Conservation (phyloP, 1,140 invertebrate genomes). For the Nylanderia fulva region DNA sequence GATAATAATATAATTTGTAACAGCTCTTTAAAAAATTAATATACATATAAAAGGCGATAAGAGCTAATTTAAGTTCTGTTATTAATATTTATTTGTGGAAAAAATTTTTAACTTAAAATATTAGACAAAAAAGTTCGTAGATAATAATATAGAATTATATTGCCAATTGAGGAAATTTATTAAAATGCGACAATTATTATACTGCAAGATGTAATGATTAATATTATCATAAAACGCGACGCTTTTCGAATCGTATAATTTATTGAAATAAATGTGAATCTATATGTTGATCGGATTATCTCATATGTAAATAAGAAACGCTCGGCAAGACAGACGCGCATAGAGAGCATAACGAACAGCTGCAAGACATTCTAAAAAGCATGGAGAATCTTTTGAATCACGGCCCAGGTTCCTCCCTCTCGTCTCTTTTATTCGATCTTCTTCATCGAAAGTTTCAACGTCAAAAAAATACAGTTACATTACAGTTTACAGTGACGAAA, state of each 20-base stretch:
- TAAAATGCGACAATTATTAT: too few species aligned
- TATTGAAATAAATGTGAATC: constrained; percentile 58
- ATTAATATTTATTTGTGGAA: too few species aligned
- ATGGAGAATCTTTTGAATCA: constrained; percentile 83
- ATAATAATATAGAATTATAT: not conserved
- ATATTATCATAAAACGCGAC: not conserved
- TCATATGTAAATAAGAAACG: constrained; percentile 61
- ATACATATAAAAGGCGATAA: too few species aligned
- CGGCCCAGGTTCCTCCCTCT: constrained; percentile 69
- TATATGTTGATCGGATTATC: constrained; percentile 65
- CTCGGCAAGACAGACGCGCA: constrained; percentile 30
- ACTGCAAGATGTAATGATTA: too few species aligned
- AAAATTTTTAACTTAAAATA: too few species aligned
- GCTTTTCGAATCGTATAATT: not conserved
- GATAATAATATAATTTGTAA: too few species aligned
- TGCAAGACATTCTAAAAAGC: constrained; percentile 82
- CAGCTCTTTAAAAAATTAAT: too few species aligned
- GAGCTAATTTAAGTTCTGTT: too few species aligned
- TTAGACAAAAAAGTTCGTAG: too few species aligned
- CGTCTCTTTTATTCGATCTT: constrained; percentile 67
- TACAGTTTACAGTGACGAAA: not conserved
- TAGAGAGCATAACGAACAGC: constrained; percentile 80
- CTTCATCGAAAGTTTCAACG: constrained; percentile 59
- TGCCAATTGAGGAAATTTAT: not conserved
- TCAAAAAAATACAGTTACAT: too few species aligned